These are phyloP conservation scores for Echiichthys vipera DNA, from an alignment of 2,797 vertebrate species.

Conservation along the genomic window DNA sequence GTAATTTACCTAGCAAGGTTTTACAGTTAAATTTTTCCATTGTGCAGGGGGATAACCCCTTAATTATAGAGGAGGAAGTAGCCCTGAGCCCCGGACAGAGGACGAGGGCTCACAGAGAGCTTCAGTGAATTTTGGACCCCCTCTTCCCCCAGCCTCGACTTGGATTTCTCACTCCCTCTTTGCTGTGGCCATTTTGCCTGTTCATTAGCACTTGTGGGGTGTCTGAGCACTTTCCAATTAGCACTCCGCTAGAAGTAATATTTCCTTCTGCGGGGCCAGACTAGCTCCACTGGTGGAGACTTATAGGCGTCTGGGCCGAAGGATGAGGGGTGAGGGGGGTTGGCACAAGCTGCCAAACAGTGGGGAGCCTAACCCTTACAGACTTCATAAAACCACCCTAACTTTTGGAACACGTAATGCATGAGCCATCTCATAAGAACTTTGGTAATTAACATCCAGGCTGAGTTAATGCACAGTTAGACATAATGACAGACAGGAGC, in stretches of 20 bases:
- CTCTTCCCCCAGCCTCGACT: constrained; percentile 13
- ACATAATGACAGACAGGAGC: constrained; percentile 39
- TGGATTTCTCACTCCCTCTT: constrained; percentile 40
- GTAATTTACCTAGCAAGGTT: constrained; percentile 77
- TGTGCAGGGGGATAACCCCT: constrained; percentile 72
- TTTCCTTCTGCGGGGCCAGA: constrained; percentile 67
- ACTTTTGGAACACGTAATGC: constrained; percentile 23
- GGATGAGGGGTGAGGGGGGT: constrained; percentile 24
- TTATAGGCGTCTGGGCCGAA: constrained; percentile 69
- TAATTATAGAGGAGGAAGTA: constrained; percentile 77
- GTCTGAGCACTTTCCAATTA: constrained; percentile 66
- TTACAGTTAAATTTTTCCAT: constrained; percentile 79
- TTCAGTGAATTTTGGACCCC: constrained; percentile 37
- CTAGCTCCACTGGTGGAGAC: constrained; percentile 71
- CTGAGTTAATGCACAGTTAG: constrained; percentile 2
- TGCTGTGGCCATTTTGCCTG: constrained; percentile 55
- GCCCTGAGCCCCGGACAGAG: constrained; percentile 73
- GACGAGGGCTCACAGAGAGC: constrained; percentile 42
- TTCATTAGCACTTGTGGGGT: constrained; percentile 70
- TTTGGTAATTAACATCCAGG: constrained; percentile 29
- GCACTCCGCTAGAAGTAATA: constrained; percentile 67
- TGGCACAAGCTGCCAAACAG: constrained; percentile 50
- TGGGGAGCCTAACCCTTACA: constrained; percentile 21
- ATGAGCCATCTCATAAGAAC: constrained; percentile 28
- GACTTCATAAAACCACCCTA: constrained; percentile 37